Conservation (phyloP, 2,113 vertebrate species). For the Lonchura striata region DNA sequence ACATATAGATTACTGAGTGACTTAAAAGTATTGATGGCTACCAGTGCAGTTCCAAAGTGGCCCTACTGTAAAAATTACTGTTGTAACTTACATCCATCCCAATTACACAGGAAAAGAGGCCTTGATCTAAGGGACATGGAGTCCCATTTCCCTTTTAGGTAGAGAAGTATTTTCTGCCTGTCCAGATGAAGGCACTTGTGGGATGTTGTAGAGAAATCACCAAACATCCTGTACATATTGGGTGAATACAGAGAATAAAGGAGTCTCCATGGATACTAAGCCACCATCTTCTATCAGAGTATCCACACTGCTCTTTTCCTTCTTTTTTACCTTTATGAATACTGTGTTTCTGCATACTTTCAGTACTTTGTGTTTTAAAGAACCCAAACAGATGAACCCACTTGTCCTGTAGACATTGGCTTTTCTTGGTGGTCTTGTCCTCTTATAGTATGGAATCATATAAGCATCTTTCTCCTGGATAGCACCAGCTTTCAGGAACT, state of each 20-base stretch:
- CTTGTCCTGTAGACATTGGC: not conserved
- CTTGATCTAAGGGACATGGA: not conserved
- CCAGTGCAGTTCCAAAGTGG: not conserved
- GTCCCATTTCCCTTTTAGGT: not conserved
- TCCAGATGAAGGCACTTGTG: not conserved
- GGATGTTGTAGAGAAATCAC: conserved; percentile 7
- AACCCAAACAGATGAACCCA: not conserved
- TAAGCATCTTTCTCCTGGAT: not conserved
- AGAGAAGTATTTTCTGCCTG: not conserved
- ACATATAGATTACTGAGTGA: not conserved
- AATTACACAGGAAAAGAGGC: not conserved
- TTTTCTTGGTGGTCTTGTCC: not conserved
- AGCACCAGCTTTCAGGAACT: not conserved
- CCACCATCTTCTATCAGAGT: conserved; percentile 7
- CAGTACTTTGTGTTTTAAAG: not conserved
- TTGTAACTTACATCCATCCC: not conserved
- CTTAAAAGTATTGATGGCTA: not conserved
- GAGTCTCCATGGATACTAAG: conserved; percentile 42
- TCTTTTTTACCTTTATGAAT: not conserved
- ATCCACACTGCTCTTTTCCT: not conserved
- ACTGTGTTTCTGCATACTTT: not conserved
- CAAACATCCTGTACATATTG: not conserved
- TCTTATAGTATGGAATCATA: not conserved
- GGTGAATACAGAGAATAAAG: not conserved
- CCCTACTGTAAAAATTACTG: not conserved